These are phyloP conservation scores for Antheraea pernyi DNA, from an alignment of 1,140 invertebrate species.

Conservation along the genomic window DNA sequence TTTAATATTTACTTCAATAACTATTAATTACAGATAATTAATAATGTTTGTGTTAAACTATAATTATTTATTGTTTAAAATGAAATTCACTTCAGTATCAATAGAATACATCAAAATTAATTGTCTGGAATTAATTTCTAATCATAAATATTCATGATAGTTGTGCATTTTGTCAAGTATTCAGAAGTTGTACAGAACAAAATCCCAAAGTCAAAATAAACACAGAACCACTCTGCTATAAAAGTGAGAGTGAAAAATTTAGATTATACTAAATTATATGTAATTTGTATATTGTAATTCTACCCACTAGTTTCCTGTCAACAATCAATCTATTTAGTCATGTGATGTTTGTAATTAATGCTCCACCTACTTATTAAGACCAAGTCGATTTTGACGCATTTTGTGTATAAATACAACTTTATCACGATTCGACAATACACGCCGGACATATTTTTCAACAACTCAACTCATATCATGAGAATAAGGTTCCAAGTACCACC, in stretches of 20 bases:
- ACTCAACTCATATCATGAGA: background rate
- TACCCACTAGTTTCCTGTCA: background rate
- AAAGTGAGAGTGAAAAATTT: background rate
- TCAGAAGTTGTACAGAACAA: no score
- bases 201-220: no score
- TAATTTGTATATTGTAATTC: background rate
- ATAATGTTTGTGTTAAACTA: no score
- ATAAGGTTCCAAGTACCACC: background rate
- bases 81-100: no score
- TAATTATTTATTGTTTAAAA: no score
- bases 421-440: background rate
- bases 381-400: background rate
- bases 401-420: background rate
- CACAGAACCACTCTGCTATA: no score
- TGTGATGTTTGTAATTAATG: slow-evolving; percentile 3
- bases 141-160: no score
- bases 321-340: background rate
- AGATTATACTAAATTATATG: background rate
- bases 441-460: background rate
- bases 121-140: no score
- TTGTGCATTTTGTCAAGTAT: no score
- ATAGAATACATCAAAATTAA: no score
- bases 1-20: no score
- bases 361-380: background rate
- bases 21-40: no score